phyloP scores from a whole-genome alignment of 2,113 vertebrate species.

The Steatornis caripensis region DNA sequence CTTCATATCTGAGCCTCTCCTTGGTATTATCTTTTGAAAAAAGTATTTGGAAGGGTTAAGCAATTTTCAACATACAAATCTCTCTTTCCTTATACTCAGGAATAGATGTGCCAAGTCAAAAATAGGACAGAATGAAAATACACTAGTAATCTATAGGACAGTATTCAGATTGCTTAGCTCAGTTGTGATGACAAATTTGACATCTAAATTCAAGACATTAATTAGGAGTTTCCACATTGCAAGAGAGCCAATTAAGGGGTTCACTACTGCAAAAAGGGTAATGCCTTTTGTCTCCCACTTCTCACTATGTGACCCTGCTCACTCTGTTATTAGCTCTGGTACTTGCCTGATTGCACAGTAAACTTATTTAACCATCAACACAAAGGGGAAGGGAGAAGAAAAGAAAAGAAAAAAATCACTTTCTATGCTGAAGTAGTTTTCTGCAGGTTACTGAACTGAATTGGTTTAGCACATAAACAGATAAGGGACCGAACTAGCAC shows the following conservation, averaged over 20 bases:
- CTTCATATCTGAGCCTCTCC: background rate
- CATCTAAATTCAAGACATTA: background rate
- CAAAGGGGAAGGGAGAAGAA: fast-evolving
- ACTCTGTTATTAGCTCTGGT: background rate
- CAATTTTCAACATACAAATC: background rate
- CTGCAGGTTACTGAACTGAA: background rate
- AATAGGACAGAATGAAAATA: background rate
- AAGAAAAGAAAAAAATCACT: background rate
- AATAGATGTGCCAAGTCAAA: background rate
- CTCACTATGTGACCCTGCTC: background rate
- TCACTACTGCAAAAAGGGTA: background rate
- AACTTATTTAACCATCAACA: background rate
- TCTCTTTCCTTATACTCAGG: background rate
- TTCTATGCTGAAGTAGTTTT: background rate
- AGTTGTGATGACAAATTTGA: background rate
- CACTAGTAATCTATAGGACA: background rate
- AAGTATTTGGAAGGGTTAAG: background rate
- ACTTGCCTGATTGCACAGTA: background rate
- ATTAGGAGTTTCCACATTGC: background rate
- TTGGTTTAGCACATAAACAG: background rate
- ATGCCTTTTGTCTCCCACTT: background rate
- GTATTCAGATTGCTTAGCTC: background rate
- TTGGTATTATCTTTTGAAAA: background rate
- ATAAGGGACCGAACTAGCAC: background rate
- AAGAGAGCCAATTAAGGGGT: background rate